Percentiles rank a stretch among this genome's conserved stretches.
Conservation (phyloP, 2,113 vertebrate species). For the Callithrix jacchus region DNA sequence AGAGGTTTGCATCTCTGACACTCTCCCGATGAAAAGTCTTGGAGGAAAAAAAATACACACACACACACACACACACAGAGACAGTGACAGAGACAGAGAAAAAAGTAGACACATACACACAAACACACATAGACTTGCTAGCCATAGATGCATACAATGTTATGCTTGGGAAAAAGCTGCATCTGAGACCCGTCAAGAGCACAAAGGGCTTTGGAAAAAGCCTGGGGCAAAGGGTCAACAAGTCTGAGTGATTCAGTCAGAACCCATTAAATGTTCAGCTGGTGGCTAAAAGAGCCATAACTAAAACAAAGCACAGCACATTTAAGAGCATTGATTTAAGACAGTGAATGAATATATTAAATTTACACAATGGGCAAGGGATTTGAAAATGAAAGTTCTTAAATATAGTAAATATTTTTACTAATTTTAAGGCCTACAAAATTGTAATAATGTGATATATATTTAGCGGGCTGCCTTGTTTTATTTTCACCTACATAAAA, state of each 20-base stretch:
- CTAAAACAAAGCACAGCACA: not conserved
- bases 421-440: not conserved
- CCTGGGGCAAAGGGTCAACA: not conserved
- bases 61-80: not conserved
- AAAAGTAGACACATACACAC: not conserved
- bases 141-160: not conserved
- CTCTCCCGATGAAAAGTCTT: not conserved
- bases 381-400: not conserved
- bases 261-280: not conserved
- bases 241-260: not conserved
- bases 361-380: not conserved
- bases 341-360: not conserved
- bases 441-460: not conserved
- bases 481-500: constrained; percentile 24
- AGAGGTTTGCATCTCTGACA: not conserved
- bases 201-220: not conserved
- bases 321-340: not conserved
- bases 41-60: not conserved
- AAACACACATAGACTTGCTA: too few relatives aligned
- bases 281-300: not conserved
- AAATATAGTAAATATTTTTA: not conserved
- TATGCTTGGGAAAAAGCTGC: not conserved
- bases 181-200: not conserved
- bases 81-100: too few relatives aligned
- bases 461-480: not conserved